Evolutionary conservation across 1,140 invertebrate genomes (phyloP), one percentile per base, ranked within the genome.

Genomic region (Sweltsa coloradensis): DNA sequence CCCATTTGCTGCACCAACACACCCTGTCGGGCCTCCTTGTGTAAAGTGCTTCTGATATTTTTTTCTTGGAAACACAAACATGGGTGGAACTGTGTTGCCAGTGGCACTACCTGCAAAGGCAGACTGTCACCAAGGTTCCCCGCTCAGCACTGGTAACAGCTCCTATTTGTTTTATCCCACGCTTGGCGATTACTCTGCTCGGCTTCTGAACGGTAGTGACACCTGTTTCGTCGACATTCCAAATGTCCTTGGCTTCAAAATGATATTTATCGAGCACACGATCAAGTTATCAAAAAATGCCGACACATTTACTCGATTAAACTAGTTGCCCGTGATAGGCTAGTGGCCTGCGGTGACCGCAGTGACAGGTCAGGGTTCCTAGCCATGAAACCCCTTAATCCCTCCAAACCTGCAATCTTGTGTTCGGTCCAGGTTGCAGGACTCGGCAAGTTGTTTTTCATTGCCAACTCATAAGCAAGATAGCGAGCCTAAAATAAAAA

Each of bases 141-240:
- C 65, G 45, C 58, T 73, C 67, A 5, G 45, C 58, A 16, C 63
- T 67, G 2, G 63, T 68, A 3, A 67, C 50, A 25, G 47, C 19
- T n/a, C 67, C 63, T 16, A 72, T 58, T 61, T 72, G 67, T 52
- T 68, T 70, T 5, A 29, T 47, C n/a, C 64, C 63, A 55, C 56
- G 62, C 19, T 5, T 26, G 27, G 53, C 51, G 11, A 59, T 11
- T 22, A 55, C 34, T 14, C 27, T 42, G 13, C 6, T 34, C 31
- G 41, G 41, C 19, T 23, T 7, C 13, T 2, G 41, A 25, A 43
- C 41, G 9, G 41, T 25, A 43, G 23, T 9, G 11, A 43, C 65
- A 1, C 61, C 63, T 6, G 61, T 69, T 53, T 71, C 64, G 45
- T 53, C 47, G 7, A 57, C 55, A 45, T 51, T 66, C 50, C 61